These are phyloP conservation scores for Drosophila takahashii DNA, from an alignment of 1,140 invertebrate genomes.

Conservation along the genomic window DNA sequence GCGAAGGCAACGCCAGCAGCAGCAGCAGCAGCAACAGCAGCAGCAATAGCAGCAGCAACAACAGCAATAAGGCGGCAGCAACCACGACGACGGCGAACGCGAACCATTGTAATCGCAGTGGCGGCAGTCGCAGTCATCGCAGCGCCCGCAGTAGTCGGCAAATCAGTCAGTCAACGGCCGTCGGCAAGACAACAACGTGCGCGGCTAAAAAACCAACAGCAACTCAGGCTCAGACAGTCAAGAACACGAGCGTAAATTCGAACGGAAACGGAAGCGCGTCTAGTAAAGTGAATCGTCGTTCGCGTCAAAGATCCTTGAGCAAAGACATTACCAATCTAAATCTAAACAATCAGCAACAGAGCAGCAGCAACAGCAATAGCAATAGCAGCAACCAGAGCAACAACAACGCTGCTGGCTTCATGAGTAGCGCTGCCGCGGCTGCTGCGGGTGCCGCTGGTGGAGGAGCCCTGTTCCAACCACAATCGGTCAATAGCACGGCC, in stretches of 20 bases:
- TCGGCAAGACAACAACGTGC: slow-evolving; percentile 84
- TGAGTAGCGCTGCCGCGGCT: slow-evolving; percentile 86
- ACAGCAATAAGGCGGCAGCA: slow-evolving; percentile 15
- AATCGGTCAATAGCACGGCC: slow-evolving; percentile 52
- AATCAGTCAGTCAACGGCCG: slow-evolving; percentile 84
- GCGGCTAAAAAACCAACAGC: slow-evolving; percentile 71
- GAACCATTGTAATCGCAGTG: slow-evolving; percentile 48
- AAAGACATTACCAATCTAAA: slow-evolving; percentile 41
- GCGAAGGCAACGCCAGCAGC: slow-evolving; percentile 50
- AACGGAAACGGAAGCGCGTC: slow-evolving; percentile 85
- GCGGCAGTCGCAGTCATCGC: slow-evolving; percentile 68
- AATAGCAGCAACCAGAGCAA: slow-evolving; percentile 76
- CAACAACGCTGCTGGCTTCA: slow-evolving; percentile 86
- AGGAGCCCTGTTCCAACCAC: slow-evolving; percentile 87
- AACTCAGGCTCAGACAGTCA: slow-evolving; percentile 3
- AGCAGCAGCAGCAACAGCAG: slow-evolving; percentile 38
- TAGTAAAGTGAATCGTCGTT: slow-evolving; percentile 85
- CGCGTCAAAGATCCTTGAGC: slow-evolving; percentile 75
- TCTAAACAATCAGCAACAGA: slow-evolving; percentile 13
- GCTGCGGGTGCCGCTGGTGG: slow-evolving; percentile 85
- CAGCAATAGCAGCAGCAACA: slow-evolving; percentile 15
- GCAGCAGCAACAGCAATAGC: slow-evolving; percentile 46
- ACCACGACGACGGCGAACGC: slow-evolving; percentile 7
- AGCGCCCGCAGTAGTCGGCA: slow-evolving; percentile 68
- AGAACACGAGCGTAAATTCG: slow-evolving; percentile 18